Conservation (phyloP, 2,888 invertebrate genomes). For the Oscheius sp. region DNA sequence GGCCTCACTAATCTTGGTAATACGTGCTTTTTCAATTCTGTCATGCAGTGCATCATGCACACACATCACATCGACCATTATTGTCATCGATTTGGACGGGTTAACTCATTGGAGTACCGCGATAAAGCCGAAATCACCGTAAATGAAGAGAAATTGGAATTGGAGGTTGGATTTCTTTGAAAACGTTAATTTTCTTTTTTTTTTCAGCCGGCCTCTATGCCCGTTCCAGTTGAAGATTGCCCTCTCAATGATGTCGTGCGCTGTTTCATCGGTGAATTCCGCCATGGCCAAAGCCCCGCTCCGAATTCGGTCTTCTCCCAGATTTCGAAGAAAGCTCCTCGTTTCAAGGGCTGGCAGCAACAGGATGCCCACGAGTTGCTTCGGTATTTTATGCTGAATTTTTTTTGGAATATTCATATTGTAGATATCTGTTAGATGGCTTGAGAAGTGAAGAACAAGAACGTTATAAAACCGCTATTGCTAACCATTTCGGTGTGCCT, state of each 20-base stretch:
- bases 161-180: conserved; percentile 41
- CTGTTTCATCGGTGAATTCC: conserved; percentile 52
- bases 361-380: conserved; percentile 96
- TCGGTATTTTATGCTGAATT: conserved; percentile 74
- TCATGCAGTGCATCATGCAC: conserved; percentile 64
- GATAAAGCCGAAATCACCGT: conserved; percentile 29
- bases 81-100: conserved; percentile 34
- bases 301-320: conserved; percentile 54
- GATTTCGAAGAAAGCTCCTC: conserved; percentile 76
- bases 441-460: conserved; percentile 83
- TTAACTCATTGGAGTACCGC: conserved; percentile 2
- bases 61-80: conserved; percentile 56
- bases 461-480: conserved; percentile 49
- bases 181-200: not conserved
- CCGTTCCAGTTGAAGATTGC: conserved; percentile 33
- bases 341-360: conserved; percentile 92
- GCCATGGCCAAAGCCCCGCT: conserved; percentile 38
- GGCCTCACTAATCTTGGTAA: conserved; percentile 68
- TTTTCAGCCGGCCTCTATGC: conserved; percentile 35
- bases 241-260: conserved; percentile 50
- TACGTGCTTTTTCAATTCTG: conserved; percentile 70
- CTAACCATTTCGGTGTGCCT: conserved; percentile 30
- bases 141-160: conserved; percentile 48
- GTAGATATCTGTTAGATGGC: conserved; percentile 84
- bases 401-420: not conserved